Conservation (phyloP, 2,888 invertebrate genomes). For the Coenonympha glycerion region DNA sequence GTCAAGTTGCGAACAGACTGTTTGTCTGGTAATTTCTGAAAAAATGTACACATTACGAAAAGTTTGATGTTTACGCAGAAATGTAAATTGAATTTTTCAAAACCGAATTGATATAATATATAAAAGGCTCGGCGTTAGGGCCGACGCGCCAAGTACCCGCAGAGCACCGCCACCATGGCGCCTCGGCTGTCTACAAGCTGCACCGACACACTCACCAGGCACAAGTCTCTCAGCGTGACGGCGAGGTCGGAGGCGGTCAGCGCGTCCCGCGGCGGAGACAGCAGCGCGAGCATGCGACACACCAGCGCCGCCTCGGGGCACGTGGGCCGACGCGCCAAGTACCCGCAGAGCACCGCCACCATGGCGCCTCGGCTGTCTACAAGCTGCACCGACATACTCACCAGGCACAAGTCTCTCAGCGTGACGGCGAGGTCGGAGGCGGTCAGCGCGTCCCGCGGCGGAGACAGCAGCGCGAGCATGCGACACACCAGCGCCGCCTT, state of each 20-base stretch:
- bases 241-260: conserved; percentile 49
- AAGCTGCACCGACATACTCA: too few relatives aligned
- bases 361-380: too few relatives aligned
- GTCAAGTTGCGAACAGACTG: conserved; percentile 63
- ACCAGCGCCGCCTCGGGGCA: too few relatives aligned
- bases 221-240: conserved; percentile 44
- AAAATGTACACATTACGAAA: conserved; percentile 7
- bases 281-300: conserved; percentile 61
- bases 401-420: conserved; percentile 46
- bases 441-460: conserved; percentile 52
- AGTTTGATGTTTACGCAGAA: not conserved
- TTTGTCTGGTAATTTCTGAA: conserved; percentile 67
- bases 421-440: conserved; percentile 48
- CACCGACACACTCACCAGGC: conserved; percentile 42
- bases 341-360: too few relatives aligned
- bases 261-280: conserved; percentile 56
- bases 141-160: too few relatives aligned
- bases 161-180: too few relatives aligned
- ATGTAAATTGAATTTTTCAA: too few relatives aligned
- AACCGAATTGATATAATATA: too few relatives aligned
- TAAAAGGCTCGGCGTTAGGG: too few relatives aligned
- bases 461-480: conserved; percentile 57
- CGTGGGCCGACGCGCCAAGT: too few relatives aligned
- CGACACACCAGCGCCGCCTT: conserved; percentile 57
- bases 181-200: too few relatives aligned